These are phyloP conservation scores for Drosophila arizonae DNA, from an alignment of 1,140 invertebrate genomes.

Conservation along the genomic window DNA sequence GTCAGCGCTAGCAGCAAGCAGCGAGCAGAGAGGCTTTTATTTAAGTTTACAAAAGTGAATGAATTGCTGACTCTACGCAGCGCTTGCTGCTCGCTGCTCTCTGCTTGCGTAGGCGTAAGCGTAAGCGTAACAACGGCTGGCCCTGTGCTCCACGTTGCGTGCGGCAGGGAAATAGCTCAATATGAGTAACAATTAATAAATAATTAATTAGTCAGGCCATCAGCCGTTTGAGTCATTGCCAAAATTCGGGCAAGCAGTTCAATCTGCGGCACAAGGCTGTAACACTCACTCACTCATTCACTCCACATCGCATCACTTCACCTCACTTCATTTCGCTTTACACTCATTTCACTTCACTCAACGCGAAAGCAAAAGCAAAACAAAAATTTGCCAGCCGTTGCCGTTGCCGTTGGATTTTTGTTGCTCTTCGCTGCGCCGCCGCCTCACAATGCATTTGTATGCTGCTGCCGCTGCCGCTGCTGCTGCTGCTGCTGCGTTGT, in stretches of 20 bases:
- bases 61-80: conserved; percentile 35
- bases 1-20: conserved; percentile 24
- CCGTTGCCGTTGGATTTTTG: conserved; percentile 47
- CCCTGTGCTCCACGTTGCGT: conserved; percentile 33
- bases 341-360: conserved; percentile 67
- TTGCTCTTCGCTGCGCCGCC: conserved; percentile 46
- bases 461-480: conserved; percentile 5
- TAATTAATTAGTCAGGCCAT: conserved; percentile 54
- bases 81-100: conserved; percentile 21
- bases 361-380: conserved; percentile 78
- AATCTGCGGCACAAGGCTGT: conserved; percentile 37
- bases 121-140: conserved; percentile 4
- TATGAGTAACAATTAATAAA: conserved; percentile 73
- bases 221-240: conserved; percentile 27
- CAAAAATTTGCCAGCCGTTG: conserved; percentile 62
- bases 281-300: conserved; percentile 6
- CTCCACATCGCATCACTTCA: conserved; percentile 19
- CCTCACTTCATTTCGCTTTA: conserved; percentile 17
- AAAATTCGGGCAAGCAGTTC: conserved; percentile 14
- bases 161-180: conserved; percentile 63
- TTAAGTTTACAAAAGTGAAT: conserved; percentile 70
- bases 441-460: conserved; percentile 39
- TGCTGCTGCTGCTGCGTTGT: conserved; percentile 10
- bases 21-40: conserved; percentile 33
- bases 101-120: conserved; percentile 27